Evolutionary conservation across 2,113 vertebrate genomes (phyloP), one percentile per base, ranked within the genome.

Genomic region (Pseudolaguvia tuberculata): DNA sequence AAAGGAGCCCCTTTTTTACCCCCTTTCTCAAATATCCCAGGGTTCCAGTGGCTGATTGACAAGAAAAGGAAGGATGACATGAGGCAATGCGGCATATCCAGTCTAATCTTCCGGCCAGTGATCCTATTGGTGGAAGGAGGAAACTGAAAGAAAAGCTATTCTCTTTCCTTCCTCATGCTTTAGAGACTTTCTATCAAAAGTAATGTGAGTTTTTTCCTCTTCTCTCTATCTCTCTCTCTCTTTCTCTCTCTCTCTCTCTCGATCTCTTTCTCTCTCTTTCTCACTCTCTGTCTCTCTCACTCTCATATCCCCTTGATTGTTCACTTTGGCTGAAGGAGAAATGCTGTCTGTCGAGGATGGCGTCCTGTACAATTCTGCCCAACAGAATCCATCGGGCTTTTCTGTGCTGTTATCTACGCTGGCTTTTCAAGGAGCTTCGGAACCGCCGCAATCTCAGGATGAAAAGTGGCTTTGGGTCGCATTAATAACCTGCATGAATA

Each of bases 71-170:
- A 59, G 25, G 72, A 78, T 79, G 81, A 77, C 65, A 62, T 58
- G 65, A 82, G 65, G 77, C 80, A 82, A 78, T 83, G 81, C 72
- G 77, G 72, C 77, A 76, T 80, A 79, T 76, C 84, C 76, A 65
- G 73, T 76, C 78, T 83, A 78, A 84, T 84, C 78, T 84, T 84
- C 83, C 80, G 77, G 73, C 76, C 74, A 75, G 76, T 80, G 77
- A 80, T 76, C 77, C 76, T 72, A 70, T 81, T 81, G 78, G 81
- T 39, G 5, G 52, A 35, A 74, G 57, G 42, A 35, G 78, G 79
- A 68, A 77, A 55, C 50, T 48, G 29, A 69, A 55, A 69, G 72
- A 78, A 74, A 58, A 42, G 21, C 5, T 69, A 75, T 81, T 84
- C 78, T 82, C 63, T 79, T 83, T 80, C 70, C 69, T 70, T 73